Evolutionary conservation across 2,888 invertebrate species (phyloP), one percentile per base, ranked within the genome.

Genomic region (Ptychoptera albimana): DNA sequence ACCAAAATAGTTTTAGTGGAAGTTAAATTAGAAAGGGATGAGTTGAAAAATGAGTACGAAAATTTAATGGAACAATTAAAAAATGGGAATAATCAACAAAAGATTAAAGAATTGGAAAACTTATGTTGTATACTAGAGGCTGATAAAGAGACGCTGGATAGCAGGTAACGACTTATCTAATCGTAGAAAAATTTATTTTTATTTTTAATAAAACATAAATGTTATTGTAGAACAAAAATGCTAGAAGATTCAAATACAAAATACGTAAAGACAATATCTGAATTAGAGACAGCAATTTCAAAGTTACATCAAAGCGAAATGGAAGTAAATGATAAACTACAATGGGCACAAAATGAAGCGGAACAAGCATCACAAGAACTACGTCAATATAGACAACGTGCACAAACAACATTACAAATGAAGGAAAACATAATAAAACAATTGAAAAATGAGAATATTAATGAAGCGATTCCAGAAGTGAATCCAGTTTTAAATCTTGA

Each of bases 351-450:
- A 14, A 62, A 60, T 42, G 75, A 75, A 50, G 57, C 67, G 2
- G 58, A 56, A 12, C 58, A 60, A 45, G 55, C 66, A 11, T 63
- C 65, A 15, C 57, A 58, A 7, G 85, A 87, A 57, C 70, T 84
- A 53, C 73, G 77, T 44, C 79, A 81, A 44, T 86, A 87, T 60
- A 77, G 82, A 52, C 74, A 75, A n/a, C 79, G 86, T 55, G 86
- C 86, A 1, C 75, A 82, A 53, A 72, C 77, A 50, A 82, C 84
- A 47, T 62, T 87, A 8, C 79, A 78, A 59, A 78, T 79, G 49
- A 86, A 86, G 55, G 86, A 87, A 55, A 74, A 76, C 51, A 61
- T 85, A 23, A 82, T 84, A 45, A 64, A 71, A 8, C 74, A 76
- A 52, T 60, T 82, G 32, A 71, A 71, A 39, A 49, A 48, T 32